Conservation (phyloP, 2,888 invertebrate species). For the Phengaris alcon region DNA sequence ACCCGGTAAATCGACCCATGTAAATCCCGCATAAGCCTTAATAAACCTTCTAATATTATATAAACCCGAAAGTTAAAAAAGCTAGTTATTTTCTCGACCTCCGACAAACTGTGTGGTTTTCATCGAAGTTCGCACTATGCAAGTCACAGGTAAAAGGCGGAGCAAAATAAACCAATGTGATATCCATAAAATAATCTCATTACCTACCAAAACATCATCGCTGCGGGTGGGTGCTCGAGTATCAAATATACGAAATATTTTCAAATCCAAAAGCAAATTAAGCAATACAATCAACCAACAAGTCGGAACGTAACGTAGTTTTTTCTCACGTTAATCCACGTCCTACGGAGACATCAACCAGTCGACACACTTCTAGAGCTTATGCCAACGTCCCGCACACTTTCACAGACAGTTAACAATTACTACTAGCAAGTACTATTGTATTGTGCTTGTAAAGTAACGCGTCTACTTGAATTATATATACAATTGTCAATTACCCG, state of each 20-base stretch:
- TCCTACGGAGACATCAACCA: not conserved
- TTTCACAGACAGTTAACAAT: conserved; percentile 39
- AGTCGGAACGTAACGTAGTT: not conserved
- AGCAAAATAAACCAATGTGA: not conserved
- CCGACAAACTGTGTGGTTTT: no score
- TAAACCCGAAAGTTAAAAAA: no score
- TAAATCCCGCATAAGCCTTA: not conserved
- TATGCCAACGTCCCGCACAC: conserved; percentile 34
- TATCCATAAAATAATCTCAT: no score
- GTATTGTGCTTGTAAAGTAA: not conserved
- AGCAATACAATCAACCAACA: not conserved
- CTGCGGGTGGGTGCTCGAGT: not conserved
- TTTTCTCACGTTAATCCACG: conserved; percentile 32
- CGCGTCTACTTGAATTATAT: not conserved
- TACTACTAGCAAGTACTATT: not conserved
- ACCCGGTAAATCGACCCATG: no score
- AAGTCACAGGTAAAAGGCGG: no score
- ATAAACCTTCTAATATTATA: not conserved
- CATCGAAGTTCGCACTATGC: no score
- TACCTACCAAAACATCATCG: not conserved
- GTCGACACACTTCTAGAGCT: conserved; percentile 36
- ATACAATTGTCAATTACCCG: not conserved
- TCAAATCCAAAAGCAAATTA: not conserved
- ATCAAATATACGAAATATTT: not conserved
- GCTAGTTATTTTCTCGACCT: no score